Conservation (phyloP, 2,113 vertebrate species). For the Camarhynchus parvulus region DNA sequence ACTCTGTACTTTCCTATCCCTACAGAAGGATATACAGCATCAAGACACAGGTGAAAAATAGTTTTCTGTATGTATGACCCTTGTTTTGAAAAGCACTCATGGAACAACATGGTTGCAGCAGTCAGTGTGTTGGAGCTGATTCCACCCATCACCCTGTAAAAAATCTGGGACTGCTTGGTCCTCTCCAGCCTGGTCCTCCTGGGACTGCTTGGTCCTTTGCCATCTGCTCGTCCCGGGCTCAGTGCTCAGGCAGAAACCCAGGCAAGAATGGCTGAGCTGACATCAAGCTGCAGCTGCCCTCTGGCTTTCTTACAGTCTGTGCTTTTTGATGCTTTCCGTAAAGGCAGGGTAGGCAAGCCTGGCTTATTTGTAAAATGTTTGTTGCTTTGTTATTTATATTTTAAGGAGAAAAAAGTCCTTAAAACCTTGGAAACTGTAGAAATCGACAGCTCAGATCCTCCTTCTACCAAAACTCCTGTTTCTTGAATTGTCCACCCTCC, state of each 20-base stretch:
- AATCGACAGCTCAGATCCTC: neutral
- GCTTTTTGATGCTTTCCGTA: neutral
- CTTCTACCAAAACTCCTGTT: neutral
- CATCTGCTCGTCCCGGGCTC: neutral
- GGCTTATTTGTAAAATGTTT: neutral
- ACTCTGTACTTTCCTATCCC: neutral
- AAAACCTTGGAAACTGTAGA: neutral
- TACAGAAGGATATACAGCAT: neutral
- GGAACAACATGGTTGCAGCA: neutral
- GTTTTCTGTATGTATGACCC: neutral
- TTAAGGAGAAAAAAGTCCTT: neutral
- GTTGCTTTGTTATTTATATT: neutral
- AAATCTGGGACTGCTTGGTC: neutral
- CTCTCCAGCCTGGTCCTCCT: neutral
- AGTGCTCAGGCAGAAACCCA: neutral
- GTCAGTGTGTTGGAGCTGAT: neutral
- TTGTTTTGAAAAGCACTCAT: neutral
- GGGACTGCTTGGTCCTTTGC: neutral
- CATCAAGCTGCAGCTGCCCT: neutral
- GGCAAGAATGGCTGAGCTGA: neutral
- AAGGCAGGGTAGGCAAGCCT: neutral
- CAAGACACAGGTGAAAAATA: neutral
- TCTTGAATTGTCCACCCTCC: neutral
- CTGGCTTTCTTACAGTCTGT: neutral
- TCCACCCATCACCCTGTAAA: accelerated